Conservation (phyloP, 2,888 invertebrate species). For the Pachymerium ferrugineum region DNA sequence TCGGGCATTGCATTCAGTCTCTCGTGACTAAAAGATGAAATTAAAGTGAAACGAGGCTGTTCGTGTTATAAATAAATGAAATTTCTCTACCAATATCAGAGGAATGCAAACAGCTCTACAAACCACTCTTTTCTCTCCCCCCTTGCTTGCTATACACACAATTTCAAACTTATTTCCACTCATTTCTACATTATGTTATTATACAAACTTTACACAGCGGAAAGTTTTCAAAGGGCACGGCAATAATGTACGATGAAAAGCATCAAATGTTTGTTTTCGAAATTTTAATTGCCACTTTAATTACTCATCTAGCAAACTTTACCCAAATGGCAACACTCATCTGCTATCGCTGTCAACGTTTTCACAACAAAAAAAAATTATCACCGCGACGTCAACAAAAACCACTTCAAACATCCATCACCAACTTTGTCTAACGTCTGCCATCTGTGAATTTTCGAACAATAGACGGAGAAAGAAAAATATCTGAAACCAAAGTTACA, state of each 20-base stretch:
- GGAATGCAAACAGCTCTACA: slow-evolving; percentile 11
- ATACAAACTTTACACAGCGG: not conserved
- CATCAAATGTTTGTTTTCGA: not conserved
- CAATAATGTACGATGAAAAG: not conserved
- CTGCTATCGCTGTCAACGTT: too few species aligned
- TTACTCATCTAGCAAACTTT: slow-evolving; percentile 1
- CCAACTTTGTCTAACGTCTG: too few species aligned
- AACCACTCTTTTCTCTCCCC: not conserved
- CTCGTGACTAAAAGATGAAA: slow-evolving; percentile 25
- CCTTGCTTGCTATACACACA: not conserved
- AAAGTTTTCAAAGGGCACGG: slow-evolving; percentile 1
- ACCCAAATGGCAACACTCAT: slow-evolving; percentile 5
- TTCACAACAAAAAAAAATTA: too few species aligned
- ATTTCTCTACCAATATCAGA: not conserved
- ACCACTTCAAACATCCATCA: too few species aligned
- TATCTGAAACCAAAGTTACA: not conserved
- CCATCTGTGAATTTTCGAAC: too few species aligned
- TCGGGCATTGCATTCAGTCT: slow-evolving; percentile 18
- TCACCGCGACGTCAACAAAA: too few species aligned
- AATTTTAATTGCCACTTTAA: slow-evolving; percentile 24
- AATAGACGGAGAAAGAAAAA: not conserved
- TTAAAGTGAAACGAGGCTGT: slow-evolving; percentile 2
- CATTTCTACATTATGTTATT: not conserved
- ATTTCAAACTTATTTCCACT: not conserved
- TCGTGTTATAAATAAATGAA: slow-evolving; percentile 14